phyloP scores from a whole-genome alignment of 2,888 invertebrate genomes.

The Halictus ligatus region DNA sequence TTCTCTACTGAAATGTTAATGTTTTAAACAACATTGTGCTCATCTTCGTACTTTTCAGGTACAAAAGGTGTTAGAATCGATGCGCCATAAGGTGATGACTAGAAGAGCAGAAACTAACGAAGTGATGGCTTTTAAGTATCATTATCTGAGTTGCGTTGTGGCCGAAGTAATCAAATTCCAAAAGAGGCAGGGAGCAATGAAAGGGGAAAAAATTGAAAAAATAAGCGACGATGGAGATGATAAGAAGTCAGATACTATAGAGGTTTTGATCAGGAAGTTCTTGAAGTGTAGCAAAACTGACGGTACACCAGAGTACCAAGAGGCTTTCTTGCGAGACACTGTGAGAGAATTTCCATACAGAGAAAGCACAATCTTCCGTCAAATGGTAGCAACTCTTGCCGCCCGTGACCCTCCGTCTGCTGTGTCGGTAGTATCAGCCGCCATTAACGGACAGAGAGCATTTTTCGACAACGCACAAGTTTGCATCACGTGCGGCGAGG shows the following conservation, averaged over 20 bases:
- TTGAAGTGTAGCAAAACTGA: slow-evolving; percentile 91
- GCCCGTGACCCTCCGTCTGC: slow-evolving; percentile 91
- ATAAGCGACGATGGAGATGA: slow-evolving; percentile 77
- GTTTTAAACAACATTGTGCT: neutral
- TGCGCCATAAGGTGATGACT: slow-evolving; percentile 95
- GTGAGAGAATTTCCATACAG: slow-evolving; percentile 95
- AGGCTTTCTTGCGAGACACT: slow-evolving; percentile 92
- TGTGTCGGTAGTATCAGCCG: slow-evolving; percentile 90
- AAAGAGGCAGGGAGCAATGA: slow-evolving; percentile 87
- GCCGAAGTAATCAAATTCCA: slow-evolving; percentile 89
- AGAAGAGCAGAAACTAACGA: slow-evolving; percentile 93
- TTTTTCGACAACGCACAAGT: slow-evolving; percentile 89
- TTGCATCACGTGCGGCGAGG: slow-evolving; percentile 95
- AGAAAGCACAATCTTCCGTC: slow-evolving; percentile 95
- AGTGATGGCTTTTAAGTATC: slow-evolving; percentile 95
- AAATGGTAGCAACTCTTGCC: slow-evolving; percentile 92
- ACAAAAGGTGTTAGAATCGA: slow-evolving; percentile 91
- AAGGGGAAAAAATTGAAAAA: slow-evolving; percentile 81
- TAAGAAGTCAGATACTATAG: slow-evolving; percentile 87
- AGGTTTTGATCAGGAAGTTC: slow-evolving; percentile 90
- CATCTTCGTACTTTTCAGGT: slow-evolving; percentile 77
- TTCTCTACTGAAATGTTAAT: neutral
- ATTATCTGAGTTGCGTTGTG: slow-evolving; percentile 92
- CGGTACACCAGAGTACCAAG: slow-evolving; percentile 87
- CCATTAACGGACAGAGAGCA: slow-evolving; percentile 95